Base-by-base conservation (phyloP, 2,888 invertebrate species). In the Nasonovia ribisnigri region DNA sequence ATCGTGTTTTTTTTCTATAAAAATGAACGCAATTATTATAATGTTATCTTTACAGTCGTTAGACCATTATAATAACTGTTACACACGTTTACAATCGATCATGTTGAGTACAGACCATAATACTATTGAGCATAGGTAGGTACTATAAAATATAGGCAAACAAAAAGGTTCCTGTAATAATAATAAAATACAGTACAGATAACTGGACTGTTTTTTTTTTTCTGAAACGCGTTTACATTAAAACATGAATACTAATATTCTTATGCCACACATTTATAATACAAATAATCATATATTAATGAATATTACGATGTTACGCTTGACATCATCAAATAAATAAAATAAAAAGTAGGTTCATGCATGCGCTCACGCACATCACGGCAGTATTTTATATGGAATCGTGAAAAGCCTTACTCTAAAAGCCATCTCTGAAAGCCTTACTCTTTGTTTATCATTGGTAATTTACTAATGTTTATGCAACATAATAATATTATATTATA, bases 311-410 rank as follows among this genome's bases (percentile, higher is more conserved):
- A 42, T 51, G 54, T 54, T 54, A 54, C 2, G 13, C 54, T 88
- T 88, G 88, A 88, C 88, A 42, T 88, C 88, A 88, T 54, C 42
- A 42, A 6, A 54, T 36, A 36, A 88, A 88, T 57, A 88, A 88
- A 88, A 51, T 54, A 77, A 77, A 36, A 77, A 77, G 36, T 77
- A 77, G 36, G 20, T 36, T 77, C 36, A 36, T 77, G 36, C 16
- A 67, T n/a, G 4, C 8, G 36, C 16, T 36, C 20, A 77, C 36
- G 20, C 77, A 77, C 77, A 77, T 77, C 77, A 54, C 20, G 3
- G 77, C 36, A 77, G 42, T 77, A 36, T 77, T 77, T 20, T 77
- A 20, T 36, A 77, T 36, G 42, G 16, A 77, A 36, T n/a, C 6
- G 36, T 36, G 36, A 67, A 67, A 77, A 36, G 6, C 36, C 20